Evolutionary conservation across 2,797 vertebrate genomes (phyloP).

Genomic region (Neomorphus geoffroyi): DNA sequence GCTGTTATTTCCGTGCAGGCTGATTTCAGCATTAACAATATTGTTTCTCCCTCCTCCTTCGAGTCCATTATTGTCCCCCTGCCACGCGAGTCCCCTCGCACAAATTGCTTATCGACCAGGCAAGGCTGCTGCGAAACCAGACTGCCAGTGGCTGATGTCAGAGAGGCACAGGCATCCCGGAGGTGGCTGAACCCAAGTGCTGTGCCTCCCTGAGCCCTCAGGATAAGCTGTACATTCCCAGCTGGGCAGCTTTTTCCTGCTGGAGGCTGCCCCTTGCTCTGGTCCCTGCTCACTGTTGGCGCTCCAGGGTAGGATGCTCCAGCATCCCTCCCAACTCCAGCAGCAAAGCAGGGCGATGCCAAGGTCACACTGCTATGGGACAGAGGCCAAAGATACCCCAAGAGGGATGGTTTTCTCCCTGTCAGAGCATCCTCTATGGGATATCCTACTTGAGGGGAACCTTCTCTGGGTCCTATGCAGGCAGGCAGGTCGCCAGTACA

Average conservation of each 20-base stretch:
- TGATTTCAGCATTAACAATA: constrained; percentile 68
- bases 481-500: not conserved
- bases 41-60: constrained; percentile 64
- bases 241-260: not conserved
- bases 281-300: too few species aligned
- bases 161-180: rapidly evolving
- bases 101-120: constrained; percentile 72
- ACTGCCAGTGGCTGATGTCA: not conserved
- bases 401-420: not conserved
- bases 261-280: too few species aligned
- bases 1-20: constrained; percentile 20
- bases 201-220: not conserved
- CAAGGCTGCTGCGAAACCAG: not conserved
- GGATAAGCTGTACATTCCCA: not conserved
- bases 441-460: not conserved
- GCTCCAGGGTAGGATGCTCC: not conserved
- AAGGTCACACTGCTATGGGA: not conserved
- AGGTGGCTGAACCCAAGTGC: rapidly evolving
- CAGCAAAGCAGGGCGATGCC: not conserved
- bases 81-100: constrained; percentile 37
- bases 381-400: not conserved
- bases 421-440: not conserved
- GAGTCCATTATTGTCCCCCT: constrained; percentile 73
- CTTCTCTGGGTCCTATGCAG: not conserved
- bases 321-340: not conserved